Evolutionary conservation across 2,113 vertebrate genomes (phyloP).

Genomic region (Myotis brandtii): DNA sequence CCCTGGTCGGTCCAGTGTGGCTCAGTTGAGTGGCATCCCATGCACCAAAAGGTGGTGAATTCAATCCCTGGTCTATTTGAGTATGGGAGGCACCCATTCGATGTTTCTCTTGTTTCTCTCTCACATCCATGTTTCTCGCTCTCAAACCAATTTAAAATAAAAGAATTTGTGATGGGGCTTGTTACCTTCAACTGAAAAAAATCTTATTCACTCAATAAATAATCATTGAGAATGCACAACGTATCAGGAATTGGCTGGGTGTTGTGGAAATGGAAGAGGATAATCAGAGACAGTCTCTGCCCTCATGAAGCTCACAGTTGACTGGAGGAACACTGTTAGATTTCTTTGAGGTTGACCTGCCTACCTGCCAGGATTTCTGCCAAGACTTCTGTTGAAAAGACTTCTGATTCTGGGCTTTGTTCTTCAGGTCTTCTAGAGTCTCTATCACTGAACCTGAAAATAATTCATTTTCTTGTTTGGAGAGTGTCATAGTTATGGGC

Average conservation of each 20-base stretch:
- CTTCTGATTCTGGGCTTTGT: background rate
- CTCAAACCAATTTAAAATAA: background rate
- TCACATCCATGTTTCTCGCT: background rate
- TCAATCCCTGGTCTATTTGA: background rate
- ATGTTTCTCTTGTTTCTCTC: background rate
- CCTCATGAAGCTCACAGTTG: background rate
- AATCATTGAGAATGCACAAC: background rate
- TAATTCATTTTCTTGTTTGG: background rate
- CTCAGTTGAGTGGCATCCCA: background rate
- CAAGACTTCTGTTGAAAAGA: background rate
- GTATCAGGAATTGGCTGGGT: background rate
- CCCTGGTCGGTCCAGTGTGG: background rate
- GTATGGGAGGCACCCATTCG: background rate
- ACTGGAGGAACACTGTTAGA: background rate
- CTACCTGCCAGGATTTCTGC: background rate
- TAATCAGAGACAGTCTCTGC: background rate
- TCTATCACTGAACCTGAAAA: background rate
- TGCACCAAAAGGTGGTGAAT: background rate
- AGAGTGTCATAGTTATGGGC: background rate
- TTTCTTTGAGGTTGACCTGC: background rate
- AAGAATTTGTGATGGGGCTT: background rate
- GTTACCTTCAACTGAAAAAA: conserved; percentile 10
- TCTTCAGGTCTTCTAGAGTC: background rate
- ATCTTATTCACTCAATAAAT: background rate
- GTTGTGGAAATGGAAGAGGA: background rate